Evolutionary conservation across 2,113 vertebrate genomes (phyloP).

Genomic region (Marmota monax): DNA sequence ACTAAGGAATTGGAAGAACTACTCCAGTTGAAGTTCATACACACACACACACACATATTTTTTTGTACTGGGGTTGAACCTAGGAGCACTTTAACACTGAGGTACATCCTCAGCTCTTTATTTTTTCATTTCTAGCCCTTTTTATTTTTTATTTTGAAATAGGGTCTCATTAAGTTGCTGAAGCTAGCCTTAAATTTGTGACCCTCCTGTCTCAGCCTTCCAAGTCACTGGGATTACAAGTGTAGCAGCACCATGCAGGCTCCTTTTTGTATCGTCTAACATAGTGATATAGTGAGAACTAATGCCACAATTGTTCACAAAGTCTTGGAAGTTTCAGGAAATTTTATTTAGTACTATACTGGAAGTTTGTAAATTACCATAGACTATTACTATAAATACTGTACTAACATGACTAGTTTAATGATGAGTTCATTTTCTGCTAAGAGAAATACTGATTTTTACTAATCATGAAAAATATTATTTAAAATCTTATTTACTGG

Average conservation of each 20-base stretch:
- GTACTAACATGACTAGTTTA: constrained; percentile 10
- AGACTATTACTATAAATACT: constrained; percentile 21
- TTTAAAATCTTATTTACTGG: constrained; percentile 15
- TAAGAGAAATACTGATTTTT: constrained; percentile 50
- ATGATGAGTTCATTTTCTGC: constrained; percentile 33
- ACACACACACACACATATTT: too few relatives aligned
- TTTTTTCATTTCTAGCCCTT: too few relatives aligned
- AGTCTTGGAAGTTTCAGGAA: constrained; percentile 37
- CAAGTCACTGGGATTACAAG: too few relatives aligned
- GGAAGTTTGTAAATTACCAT: constrained; percentile 1
- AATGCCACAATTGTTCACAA: constrained; percentile 19
- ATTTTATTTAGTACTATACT: constrained; percentile 32
- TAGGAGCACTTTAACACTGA: too few relatives aligned
- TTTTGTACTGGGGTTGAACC: too few relatives aligned
- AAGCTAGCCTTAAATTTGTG: too few relatives aligned
- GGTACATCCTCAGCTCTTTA: too few relatives aligned
- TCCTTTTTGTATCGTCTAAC: neutral
- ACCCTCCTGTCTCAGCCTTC: too few relatives aligned
- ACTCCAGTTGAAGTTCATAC: neutral
- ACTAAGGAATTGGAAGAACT: neutral
- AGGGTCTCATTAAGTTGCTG: too few relatives aligned
- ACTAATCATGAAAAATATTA: constrained; percentile 27
- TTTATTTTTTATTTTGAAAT: too few relatives aligned
- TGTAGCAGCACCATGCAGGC: too few relatives aligned
- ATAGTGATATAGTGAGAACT: neutral